These are phyloP conservation scores for Dendronephthya gigantea DNA, from an alignment of 64 coral and sea anemone genomes.

Conservation along the genomic window DNA sequence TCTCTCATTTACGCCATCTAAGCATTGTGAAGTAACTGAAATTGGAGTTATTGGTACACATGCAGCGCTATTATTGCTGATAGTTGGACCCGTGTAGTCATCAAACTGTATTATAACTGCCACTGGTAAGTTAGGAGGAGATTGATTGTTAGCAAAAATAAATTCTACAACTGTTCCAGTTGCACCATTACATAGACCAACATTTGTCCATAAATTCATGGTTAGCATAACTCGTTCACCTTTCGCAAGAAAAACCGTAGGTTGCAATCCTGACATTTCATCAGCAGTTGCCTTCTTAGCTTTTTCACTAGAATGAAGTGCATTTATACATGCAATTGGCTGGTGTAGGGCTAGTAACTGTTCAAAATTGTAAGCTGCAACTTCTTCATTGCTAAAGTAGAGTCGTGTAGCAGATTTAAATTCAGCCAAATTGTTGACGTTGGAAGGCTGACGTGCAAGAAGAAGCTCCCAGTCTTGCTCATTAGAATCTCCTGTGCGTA, in stretches of 20 bases:
- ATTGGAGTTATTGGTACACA: too few relatives aligned
- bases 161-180: neutral
- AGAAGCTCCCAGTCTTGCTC: neutral
- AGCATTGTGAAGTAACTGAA: too few relatives aligned
- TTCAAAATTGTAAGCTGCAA: neutral
- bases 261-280: too few relatives aligned
- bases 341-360: neutral
- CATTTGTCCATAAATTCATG: too few relatives aligned
- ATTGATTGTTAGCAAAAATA: neutral
- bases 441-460: too few relatives aligned
- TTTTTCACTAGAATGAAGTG: too few relatives aligned
- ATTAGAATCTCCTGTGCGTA: neutral
- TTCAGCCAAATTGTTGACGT: too few relatives aligned
- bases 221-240: too few relatives aligned
- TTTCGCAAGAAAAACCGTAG: too few relatives aligned
- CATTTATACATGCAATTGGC: neutral
- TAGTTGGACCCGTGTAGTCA: neutral
- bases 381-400: neutral
- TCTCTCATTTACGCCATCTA: neutral
- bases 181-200: neutral
- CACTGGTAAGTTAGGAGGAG: neutral
- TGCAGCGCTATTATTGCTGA: too few relatives aligned
- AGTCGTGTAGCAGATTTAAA: neutral
- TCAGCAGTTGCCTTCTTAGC: too few relatives aligned
- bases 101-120: neutral